Evolutionary conservation across 1,140 invertebrate species (phyloP), one percentile per base, ranked within the genome.

Genomic region (Leptoteleia sp.): DNA sequence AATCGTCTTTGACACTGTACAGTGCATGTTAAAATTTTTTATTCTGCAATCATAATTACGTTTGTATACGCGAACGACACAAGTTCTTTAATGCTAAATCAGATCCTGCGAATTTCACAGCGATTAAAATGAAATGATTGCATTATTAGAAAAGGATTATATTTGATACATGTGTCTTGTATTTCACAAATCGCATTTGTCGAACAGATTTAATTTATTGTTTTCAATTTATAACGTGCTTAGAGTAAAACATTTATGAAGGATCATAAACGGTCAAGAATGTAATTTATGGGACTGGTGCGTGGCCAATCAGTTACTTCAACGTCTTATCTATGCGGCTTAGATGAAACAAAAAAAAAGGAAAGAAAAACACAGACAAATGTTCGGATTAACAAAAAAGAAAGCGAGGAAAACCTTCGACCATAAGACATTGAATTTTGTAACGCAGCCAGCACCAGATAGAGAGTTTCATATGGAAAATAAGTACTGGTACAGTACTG

Each of bases 351-450:
- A 67, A 54, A 35, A 47, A n/a, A n/a, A n/a, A n/a, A n/a, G n/a
- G n/a, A n/a, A n/a, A n/a, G n/a, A n/a, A n/a, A n/a, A n/a, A n/a
- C n/a, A n/a, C n/a, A n/a, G 48, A 45, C 48, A 67, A 67, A 45
- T 55, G 47, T 29, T 43, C 4, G 22, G 37, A 45, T 52, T 35
- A 31, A 29, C 15, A 12, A 35, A 25, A 55, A 40, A 43, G 31
- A 22, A 8, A 43, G 9, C 1, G 7, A 12, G n/a, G 17, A 17
- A 29, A 47, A 13, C 1, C 11, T 15, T 1, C 5, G 22, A 25
- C 31, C 22, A 70, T 57, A 59, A 59, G 65, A 50, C 45, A 68
- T 59, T 70, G 52, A 45, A 59, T 70, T 68, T 50, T 17, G 43
- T 54, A 31, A 47, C 64, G n/a, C 11, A 48, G 57, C 31, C n/a